phyloP scores from a whole-genome alignment of 2,797 vertebrate genomes.

The Coregonus suidteri region DNA sequence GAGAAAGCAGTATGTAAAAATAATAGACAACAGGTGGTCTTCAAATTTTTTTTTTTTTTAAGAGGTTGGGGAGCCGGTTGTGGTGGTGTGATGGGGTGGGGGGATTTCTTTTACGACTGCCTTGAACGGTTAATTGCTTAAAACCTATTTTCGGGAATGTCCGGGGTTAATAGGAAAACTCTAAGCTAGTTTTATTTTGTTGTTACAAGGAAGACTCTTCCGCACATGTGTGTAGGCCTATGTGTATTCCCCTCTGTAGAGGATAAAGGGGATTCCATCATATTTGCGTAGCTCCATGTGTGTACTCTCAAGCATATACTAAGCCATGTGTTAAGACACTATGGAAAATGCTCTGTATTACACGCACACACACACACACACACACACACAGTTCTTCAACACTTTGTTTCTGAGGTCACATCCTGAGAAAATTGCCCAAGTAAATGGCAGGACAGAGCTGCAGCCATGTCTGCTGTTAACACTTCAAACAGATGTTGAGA shows the following conservation, averaged over 20 bases:
- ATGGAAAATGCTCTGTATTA: conserved; percentile 63
- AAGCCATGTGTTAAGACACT: conserved; percentile 71
- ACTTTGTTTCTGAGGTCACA: no score
- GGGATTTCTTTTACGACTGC: conserved; percentile 58
- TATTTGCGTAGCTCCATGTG: conserved; percentile 72
- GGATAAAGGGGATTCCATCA: conserved; percentile 73
- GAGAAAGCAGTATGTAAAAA: conserved; percentile 99
- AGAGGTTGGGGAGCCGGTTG: conserved; percentile 27
- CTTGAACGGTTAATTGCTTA: conserved; percentile 71
- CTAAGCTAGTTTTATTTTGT: conserved; percentile 63
- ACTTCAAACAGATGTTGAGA: conserved; percentile 26
- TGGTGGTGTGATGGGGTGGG: conserved; percentile 25
- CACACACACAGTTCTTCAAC: no score
- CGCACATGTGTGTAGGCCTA: conserved; percentile 28
- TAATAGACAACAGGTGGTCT: conserved; percentile 99
- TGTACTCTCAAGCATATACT: conserved; percentile 70
- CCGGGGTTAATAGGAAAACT: conserved; percentile 69
- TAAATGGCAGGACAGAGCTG: not conserved
- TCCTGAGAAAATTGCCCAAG: no score
- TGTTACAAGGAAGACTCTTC: conserved; percentile 53
- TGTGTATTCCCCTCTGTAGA: conserved; percentile 52
- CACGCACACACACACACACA: conserved; percentile 16
- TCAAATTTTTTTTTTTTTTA: conserved; percentile 70
- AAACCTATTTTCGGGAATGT: conserved; percentile 60
- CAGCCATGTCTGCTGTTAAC: not conserved